A percentile compares a stretch with the other conserved stretches of the same genome.
Evolutionary conservation across 2,113 vertebrate genomes (phyloP).

Genomic region (Arizona elegans): DNA sequence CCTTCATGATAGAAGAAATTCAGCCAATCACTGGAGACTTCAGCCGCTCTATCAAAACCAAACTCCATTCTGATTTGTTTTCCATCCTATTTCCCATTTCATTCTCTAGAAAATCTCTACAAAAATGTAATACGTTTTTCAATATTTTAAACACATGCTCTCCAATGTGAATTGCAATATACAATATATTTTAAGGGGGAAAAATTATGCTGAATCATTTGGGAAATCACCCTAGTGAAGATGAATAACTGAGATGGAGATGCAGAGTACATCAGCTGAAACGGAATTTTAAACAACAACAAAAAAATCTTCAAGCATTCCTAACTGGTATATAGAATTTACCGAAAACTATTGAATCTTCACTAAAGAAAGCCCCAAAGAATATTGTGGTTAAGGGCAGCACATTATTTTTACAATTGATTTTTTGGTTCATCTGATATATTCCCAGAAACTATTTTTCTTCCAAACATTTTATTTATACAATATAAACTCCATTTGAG

Average conservation of each 20-base stretch:
- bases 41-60: not conserved
- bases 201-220: not conserved
- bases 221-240: not conserved
- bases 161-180: not conserved
- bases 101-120: not conserved
- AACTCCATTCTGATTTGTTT: not conserved
- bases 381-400: not conserved
- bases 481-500: not conserved
- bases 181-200: not conserved
- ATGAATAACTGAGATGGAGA: not conserved
- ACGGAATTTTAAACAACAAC: not conserved
- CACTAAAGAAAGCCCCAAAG: not conserved
- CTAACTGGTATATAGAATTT: not conserved
- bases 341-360: not conserved
- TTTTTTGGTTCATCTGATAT: not conserved
- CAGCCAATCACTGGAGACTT: not conserved
- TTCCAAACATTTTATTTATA: not conserved
- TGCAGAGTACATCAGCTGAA: not conserved
- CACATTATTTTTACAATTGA: not conserved
- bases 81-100: not conserved
- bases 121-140: not conserved
- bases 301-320: not conserved
- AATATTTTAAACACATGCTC: not conserved
- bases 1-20: not conserved
- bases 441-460: not conserved